Conservation (phyloP, 2,797 vertebrate species). For the Pelodytes ibericus region DNA sequence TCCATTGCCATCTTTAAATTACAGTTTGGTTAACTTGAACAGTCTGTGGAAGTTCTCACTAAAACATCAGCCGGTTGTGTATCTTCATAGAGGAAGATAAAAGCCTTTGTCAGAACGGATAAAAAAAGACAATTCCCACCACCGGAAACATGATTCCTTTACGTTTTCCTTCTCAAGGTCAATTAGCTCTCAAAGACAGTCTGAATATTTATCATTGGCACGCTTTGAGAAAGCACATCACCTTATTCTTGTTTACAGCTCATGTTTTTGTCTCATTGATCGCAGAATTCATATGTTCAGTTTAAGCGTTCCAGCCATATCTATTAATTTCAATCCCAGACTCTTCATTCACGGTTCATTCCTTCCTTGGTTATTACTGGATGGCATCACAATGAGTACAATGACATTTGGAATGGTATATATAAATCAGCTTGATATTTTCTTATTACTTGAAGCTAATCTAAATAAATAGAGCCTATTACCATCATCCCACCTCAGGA, state of each 20-base stretch:
- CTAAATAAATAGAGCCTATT: not conserved
- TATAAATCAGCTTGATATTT: not conserved
- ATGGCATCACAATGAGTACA: not conserved
- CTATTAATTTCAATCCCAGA: not conserved
- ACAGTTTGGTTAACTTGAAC: not conserved
- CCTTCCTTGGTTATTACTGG: not conserved
- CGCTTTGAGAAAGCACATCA: not conserved
- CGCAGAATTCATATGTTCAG: not conserved
- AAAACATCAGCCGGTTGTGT: not conserved
- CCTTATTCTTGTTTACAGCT: no score
- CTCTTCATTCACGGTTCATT: not conserved
- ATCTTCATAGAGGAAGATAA: not conserved
- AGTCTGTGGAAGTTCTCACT: not conserved
- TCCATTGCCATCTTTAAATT: not conserved
- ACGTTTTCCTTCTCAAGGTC: not conserved
- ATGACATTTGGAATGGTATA: not conserved
- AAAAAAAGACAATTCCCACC: not conserved
- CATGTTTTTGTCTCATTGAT: not conserved
- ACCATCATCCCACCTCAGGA: not conserved
- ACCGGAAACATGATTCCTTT: not conserved
- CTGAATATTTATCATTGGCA: not conserved
- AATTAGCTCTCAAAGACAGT: not conserved
- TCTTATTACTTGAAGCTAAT: not conserved
- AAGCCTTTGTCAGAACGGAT: not conserved
- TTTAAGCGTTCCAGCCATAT: not conserved